A percentile compares a stretch with the other conserved stretches of the same genome.
Conservation (phyloP, 2,797 vertebrate species). For the Chaetophractus vellerosus region DNA sequence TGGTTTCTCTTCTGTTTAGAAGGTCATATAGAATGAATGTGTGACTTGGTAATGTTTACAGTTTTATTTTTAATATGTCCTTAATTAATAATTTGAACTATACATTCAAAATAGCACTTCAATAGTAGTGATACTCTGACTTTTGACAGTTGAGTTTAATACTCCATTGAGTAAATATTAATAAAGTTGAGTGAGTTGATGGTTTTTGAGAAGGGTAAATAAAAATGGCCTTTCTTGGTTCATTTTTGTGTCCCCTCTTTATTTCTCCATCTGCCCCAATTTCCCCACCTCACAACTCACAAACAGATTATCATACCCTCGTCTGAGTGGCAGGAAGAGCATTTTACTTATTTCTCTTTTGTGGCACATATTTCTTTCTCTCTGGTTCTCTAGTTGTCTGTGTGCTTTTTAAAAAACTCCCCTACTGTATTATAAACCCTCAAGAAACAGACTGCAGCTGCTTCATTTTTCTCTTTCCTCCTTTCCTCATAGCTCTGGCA, state of each 20-base stretch:
- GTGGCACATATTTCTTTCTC: not conserved
- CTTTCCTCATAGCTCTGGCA: not conserved
- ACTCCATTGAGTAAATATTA: not conserved
- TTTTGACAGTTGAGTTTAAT: slow-evolving; percentile 42
- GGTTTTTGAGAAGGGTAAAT: not conserved
- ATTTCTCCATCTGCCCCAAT: not conserved
- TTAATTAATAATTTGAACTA: not conserved
- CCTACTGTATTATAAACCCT: not conserved
- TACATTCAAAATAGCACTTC: not conserved
- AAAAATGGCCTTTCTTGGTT: slow-evolving; percentile 29
- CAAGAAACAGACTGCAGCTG: not conserved
- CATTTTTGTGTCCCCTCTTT: not conserved
- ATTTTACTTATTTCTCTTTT: not conserved
- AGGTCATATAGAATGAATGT: not conserved
- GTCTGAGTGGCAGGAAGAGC: not conserved
- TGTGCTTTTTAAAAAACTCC: not conserved
- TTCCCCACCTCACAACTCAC: not conserved
- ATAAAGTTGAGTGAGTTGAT: not conserved
- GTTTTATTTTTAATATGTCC: not conserved
- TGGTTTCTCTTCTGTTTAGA: not conserved
- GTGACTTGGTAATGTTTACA: not conserved
- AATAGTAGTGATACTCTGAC: not conserved
- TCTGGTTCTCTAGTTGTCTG: not conserved
- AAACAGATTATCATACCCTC: not conserved
- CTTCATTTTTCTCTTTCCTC: not conserved